Conservation (phyloP, 2,888 invertebrate genomes). For the Agrotis puta region DNA sequence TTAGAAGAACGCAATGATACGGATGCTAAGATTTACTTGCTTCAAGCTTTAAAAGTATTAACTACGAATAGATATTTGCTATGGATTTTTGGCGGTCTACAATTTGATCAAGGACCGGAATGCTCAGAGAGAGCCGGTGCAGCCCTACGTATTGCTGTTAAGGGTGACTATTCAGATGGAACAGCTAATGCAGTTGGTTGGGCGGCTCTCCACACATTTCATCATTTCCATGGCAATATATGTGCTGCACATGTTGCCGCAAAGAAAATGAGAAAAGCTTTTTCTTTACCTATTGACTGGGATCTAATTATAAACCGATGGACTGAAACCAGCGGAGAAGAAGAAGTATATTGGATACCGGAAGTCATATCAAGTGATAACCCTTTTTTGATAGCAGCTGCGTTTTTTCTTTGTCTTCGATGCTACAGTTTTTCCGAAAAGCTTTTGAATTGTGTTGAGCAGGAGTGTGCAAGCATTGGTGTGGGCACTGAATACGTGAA, state of each 20-base stretch:
- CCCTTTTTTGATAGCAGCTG: slow-evolving; percentile 83
- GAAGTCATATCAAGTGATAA: slow-evolving; percentile 71
- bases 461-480: slow-evolving; percentile 75
- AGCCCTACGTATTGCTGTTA: slow-evolving; percentile 83
- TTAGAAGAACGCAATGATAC: slow-evolving; percentile 77
- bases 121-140: slow-evolving; percentile 73
- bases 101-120: slow-evolving; percentile 77
- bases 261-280: slow-evolving; percentile 84
- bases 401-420: slow-evolving; percentile 85
- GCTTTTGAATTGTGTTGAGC: slow-evolving; percentile 78
- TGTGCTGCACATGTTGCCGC: slow-evolving; percentile 81
- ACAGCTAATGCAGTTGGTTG: slow-evolving; percentile 84
- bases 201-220: slow-evolving; percentile 83
- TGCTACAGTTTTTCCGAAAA: slow-evolving; percentile 81
- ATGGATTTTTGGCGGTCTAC: slow-evolving; percentile 82
- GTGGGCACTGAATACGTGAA: slow-evolving; percentile 66
- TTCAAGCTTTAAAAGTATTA: slow-evolving; percentile 76
- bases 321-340: slow-evolving; percentile 82
- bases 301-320: slow-evolving; percentile 78
- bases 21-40: slow-evolving; percentile 77
- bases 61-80: slow-evolving; percentile 81
- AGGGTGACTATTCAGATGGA: slow-evolving; percentile 83
- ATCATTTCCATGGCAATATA: slow-evolving; percentile 75
- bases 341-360: slow-evolving; percentile 85
- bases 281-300: slow-evolving; percentile 81